A percentile compares a stretch with the other conserved stretches of the same genome.
These are phyloP conservation scores for Amphiprion percula DNA, from an alignment of 2,113 vertebrate species.

Conservation along the genomic window DNA sequence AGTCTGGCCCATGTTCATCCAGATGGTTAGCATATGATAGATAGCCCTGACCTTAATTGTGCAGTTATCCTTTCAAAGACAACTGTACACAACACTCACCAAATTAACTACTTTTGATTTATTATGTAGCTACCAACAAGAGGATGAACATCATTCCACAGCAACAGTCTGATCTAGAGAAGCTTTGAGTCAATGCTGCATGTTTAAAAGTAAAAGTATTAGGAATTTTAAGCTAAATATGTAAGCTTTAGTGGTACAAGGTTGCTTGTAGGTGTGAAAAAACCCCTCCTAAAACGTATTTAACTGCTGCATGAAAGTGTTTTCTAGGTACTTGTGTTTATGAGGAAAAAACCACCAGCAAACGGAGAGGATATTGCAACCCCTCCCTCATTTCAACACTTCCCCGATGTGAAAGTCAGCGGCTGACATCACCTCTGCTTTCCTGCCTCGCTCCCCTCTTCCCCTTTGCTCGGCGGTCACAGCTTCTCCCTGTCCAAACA, in stretches of 20 bases:
- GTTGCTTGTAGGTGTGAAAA: neutral
- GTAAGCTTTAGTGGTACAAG: neutral
- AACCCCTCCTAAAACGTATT: neutral
- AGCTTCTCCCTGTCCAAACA: constrained; percentile 57
- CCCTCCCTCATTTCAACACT: constrained; percentile 51
- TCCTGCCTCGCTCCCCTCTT: constrained; percentile 26
- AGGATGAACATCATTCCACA: constrained; percentile 18
- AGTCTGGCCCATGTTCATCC: constrained; percentile 47
- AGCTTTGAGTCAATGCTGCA: neutral
- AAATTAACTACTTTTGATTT: constrained; percentile 28
- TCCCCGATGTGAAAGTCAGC: constrained; percentile 28
- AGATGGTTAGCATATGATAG: constrained; percentile 63
- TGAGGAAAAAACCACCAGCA: constrained; percentile 12
- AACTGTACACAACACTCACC: constrained; percentile 10
- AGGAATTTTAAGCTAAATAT: neutral
- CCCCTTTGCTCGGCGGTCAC: constrained; percentile 2
- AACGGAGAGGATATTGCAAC: constrained; percentile 36
- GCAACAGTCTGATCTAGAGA: constrained; percentile 14
- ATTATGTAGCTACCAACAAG: constrained; percentile 6
- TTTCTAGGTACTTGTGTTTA: constrained; percentile 1
- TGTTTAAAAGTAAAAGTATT: neutral
- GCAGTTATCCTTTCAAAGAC: constrained; percentile 34
- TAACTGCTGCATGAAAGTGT: neutral
- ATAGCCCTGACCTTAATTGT: constrained; percentile 35
- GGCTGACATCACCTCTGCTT: constrained; percentile 54